Base-by-base conservation (phyloP, 2,888 invertebrate species). In the Drosophila picticornis region DNA sequence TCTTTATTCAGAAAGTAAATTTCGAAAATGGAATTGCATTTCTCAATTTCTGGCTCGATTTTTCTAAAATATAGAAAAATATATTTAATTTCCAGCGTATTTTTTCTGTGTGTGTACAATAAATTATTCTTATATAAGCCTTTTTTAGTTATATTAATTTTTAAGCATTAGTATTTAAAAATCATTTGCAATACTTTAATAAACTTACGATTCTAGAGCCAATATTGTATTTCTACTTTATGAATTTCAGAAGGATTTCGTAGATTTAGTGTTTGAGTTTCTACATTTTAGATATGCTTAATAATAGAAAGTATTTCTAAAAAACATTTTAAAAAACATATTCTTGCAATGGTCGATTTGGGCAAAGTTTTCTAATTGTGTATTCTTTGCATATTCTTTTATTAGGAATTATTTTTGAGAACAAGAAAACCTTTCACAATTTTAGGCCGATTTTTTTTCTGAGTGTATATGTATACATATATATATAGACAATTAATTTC, bases 401-500 rank as follows among this genome's bases (percentile, higher is more conserved):
- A 43, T 22, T 40, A 22, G 11, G 11, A 40, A 22, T n/a, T 40
- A 2, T 40, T 22, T 22, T 11, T 2, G 1, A 43, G 5, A 22
- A 5, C 11, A 11, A 43, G 11, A 22, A 22, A 43, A 11, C 22
- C 22, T 11, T 43, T 11, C n/a, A 10, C 10, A 10, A 11, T 11
- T 4, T 40, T 10, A 1, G 10, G 2, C 0, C n/a, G 40, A 40
- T 11, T 1, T 10, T 4, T 43, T 1, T 16, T 25, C 46, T 25
- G 25, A 29, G n/a, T 43, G n/a, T 36, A 22, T 27, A 36, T 43
- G 13, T 36, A 22, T 32, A 36, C 19, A 32, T 36, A 25, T 25
- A 7, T 25, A 51, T 67, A 58, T 51, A 40, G 52, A 72, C 74
- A 70, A 64, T 83, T 76, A 89, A 81, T 79, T 76, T 77, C 59